These are phyloP conservation scores for Lipophrys pholis DNA, from an alignment of 2,113 vertebrate genomes.

Conservation along the genomic window DNA sequence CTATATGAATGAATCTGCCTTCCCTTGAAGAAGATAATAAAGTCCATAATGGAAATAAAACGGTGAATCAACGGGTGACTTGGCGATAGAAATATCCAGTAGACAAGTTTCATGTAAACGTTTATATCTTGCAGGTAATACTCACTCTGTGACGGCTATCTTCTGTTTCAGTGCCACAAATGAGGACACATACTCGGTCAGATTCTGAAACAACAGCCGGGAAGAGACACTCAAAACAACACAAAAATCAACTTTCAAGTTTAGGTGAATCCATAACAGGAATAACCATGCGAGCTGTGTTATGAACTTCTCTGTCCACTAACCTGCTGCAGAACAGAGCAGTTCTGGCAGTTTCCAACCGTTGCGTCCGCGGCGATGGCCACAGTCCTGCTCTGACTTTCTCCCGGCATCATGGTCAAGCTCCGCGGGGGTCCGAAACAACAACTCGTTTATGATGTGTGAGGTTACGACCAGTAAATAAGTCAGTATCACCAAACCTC, in stretches of 20 bases:
- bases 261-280: not conserved
- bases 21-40: too few species aligned
- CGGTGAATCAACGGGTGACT: not conserved
- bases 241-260: not conserved
- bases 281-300: not conserved
- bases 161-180: constrained; percentile 95
- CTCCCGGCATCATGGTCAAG: constrained; percentile 93
- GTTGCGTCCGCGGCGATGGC: constrained; percentile 83
- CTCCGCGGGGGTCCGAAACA: not conserved
- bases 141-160: constrained; percentile 94
- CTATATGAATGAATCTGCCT: too few species aligned
- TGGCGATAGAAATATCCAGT: not conserved
- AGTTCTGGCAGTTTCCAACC: constrained; percentile 87
- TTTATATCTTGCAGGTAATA: constrained; percentile 45
- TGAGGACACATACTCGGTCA: constrained; percentile 93
- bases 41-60: too few species aligned
- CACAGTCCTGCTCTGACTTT: constrained; percentile 84
- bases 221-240: constrained; percentile 9
- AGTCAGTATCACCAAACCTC: not conserved
- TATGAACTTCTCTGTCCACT: not conserved
- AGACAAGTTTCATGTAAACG: too few species aligned
- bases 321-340: constrained; percentile 89
- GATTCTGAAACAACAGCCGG: constrained; percentile 80
- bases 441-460: not conserved
- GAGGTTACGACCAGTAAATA: not conserved